Base-by-base conservation (phyloP, 2,888 invertebrate genomes). In the Cephus pygmeus region DNA sequence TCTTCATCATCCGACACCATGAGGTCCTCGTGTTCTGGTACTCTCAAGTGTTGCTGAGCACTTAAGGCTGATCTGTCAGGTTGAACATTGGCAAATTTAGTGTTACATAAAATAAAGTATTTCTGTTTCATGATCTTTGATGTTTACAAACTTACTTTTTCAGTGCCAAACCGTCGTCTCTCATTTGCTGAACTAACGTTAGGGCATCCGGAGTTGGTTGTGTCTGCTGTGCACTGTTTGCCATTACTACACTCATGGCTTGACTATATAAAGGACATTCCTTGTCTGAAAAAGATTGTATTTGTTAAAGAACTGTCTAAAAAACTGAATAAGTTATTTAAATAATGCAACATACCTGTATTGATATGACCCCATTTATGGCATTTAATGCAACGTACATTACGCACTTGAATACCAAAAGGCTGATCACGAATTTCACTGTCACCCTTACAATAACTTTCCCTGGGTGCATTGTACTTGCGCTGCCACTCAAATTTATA, bases 401-500 rank as follows among this genome's bases (percentile, higher is more conserved):
- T 98, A 77, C 98, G 93, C 3, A 99, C 98, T 92, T 98, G 95
- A 87, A 99, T 99, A 69, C 99, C 99, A 93, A 99, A 99, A 0
- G 99, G 99, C 91, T 99, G 99, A 92, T 99, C 99, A 79, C 98
- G 94, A 87, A 99, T 99, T 91, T 98, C 98, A 82, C 98, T 98
- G 91, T 99, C 98, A 31, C 98, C 98, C 91, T 99, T 99, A 87
- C 99, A 98, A 91, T 98, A 99, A 87, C 98, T 98, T 92, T 99
- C 99, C 91, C 99, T 94, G 0, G 99, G 99, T 9, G 99, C 99
- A 93, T 99, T 99, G 88, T 98, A 99, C 91, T 99, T 99, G 73
- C 99, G 94, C 92, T 99, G 99, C 99, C 99, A 99, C 90, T 99
- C 99, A 93, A 99, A 99, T 92, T 99, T 99, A 88, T 97, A 99